phyloP scores from a whole-genome alignment of 1,140 invertebrate species.

The Tetramorium simillimum region DNA sequence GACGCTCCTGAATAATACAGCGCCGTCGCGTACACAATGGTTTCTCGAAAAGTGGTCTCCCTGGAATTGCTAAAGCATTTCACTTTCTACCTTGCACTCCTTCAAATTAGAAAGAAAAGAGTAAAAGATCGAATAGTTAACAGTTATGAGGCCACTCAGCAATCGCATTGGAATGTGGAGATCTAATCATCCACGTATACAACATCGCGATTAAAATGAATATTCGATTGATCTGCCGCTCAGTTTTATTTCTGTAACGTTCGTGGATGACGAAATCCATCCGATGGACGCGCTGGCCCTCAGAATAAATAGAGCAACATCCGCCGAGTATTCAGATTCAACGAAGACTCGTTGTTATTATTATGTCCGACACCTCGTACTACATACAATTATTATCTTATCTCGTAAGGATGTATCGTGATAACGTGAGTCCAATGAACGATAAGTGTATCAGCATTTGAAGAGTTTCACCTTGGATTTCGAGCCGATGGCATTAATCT shows the following conservation, averaged over 20 bases:
- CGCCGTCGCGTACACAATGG: neutral
- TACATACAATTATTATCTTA: slow-evolving; percentile 40
- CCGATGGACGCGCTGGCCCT: neutral
- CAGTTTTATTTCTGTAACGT: slow-evolving; percentile 18
- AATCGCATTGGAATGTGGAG: neutral
- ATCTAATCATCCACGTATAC: neutral
- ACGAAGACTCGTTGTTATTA: slow-evolving; percentile 14
- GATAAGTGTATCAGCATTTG: slow-evolving; percentile 3
- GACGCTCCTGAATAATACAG: neutral
- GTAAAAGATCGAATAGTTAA: neutral
- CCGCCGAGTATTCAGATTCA: neutral
- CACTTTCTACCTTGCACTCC: neutral
- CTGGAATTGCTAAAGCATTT: neutral
- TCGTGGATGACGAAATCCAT: slow-evolving; percentile 15
- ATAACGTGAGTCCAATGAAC: neutral
- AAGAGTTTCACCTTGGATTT: neutral
- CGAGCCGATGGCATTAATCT: neutral
- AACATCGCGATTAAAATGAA: neutral
- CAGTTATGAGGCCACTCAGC: neutral
- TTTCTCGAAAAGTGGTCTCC: neutral
- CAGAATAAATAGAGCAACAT: slow-evolving; percentile 5
- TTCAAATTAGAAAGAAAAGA: neutral
- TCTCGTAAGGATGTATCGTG: slow-evolving; percentile 33
- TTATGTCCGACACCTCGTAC: slow-evolving; percentile 20
- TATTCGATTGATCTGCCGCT: neutral